Percentiles rank a stretch among this genome's conserved stretches.
Conservation (phyloP, 2,113 vertebrate genomes). For the Xiphophorus couchianus region DNA sequence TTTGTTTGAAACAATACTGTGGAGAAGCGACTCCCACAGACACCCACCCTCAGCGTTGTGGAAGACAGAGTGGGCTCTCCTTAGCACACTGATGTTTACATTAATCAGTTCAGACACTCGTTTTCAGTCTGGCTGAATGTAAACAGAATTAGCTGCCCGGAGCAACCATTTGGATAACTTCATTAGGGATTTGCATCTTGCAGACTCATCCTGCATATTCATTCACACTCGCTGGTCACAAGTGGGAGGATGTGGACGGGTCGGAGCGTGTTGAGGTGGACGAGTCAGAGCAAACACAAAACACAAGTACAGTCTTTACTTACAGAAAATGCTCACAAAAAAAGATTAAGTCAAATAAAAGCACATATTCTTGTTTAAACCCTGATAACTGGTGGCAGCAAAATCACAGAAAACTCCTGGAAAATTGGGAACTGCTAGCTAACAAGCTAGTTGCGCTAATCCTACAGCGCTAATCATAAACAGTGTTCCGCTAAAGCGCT, state of each 20-base stretch:
- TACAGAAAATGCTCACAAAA: not conserved
- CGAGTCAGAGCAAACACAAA: not conserved
- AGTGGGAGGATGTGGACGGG: not conserved
- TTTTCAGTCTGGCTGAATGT: not conserved
- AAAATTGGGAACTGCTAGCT: too few relatives aligned
- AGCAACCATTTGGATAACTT: constrained; percentile 5
- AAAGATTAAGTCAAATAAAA: too few relatives aligned
- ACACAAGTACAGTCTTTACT: not conserved
- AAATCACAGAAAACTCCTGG: too few relatives aligned
- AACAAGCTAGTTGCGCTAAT: too few relatives aligned
- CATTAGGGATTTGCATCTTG: not conserved
- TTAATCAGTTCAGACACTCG: not conserved
- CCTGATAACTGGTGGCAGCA: too few relatives aligned
- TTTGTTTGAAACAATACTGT: not conserved
- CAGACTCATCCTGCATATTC: not conserved
- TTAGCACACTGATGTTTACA: not conserved
- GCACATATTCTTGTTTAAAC: not conserved
- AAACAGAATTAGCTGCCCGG: constrained; percentile 1
- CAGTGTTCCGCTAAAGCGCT: too few relatives aligned
- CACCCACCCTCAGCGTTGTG: not conserved
- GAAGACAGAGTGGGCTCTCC: not conserved
- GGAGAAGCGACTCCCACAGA: not conserved
- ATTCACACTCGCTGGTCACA: not conserved
- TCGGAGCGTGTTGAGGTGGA: not conserved
- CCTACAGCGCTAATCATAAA: too few relatives aligned